Evolutionary conservation across 2,888 invertebrate species (phyloP).

Genomic region (Caenorhabditis imperialis): DNA sequence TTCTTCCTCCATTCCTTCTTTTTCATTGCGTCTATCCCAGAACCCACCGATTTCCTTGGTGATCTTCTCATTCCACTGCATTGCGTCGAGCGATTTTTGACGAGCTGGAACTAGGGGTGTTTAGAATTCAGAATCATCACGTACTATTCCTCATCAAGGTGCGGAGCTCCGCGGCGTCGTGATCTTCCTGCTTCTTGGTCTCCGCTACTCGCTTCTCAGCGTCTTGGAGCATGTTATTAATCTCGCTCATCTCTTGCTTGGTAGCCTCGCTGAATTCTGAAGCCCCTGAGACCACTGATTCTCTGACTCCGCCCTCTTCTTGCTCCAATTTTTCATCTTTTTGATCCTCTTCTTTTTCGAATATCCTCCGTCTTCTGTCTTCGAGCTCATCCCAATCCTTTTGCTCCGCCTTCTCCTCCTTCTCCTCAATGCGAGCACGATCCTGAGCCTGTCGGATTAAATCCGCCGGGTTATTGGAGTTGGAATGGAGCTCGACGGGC

Average conservation of each 20-base stretch:
- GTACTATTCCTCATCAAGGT: conserved; percentile 52
- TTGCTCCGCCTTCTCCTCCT: conserved; percentile 25
- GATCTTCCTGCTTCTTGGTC: conserved; percentile 37
- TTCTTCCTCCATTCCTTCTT: conserved; percentile 45
- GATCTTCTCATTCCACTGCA: conserved; percentile 60
- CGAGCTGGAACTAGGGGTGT: conserved; percentile 45
- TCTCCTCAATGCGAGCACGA: conserved; percentile 54
- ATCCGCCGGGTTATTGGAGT: conserved; percentile 46
- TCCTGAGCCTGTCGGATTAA: conserved; percentile 57
- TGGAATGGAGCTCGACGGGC: conserved; percentile 2
- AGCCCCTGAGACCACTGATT: conserved; percentile 35
- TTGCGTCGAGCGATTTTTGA: conserved; percentile 64
- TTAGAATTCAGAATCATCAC: no score
- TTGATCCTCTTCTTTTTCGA: conserved; percentile 16
- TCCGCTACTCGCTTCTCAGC: conserved; percentile 52
- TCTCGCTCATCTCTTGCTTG: conserved; percentile 57
- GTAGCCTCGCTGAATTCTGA: conserved; percentile 56
- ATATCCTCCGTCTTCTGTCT: conserved; percentile 20
- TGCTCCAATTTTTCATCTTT: background rate
- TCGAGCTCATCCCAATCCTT: conserved; percentile 46
- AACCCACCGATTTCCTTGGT: conserved; percentile 60
- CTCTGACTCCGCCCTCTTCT: background rate
- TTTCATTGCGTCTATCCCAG: conserved; percentile 61
- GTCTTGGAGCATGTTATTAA: conserved; percentile 51
- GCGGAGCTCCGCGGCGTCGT: conserved; percentile 34